Evolutionary conservation across 2,113 vertebrate species (phyloP).

Genomic region (Bos taurus): DNA sequence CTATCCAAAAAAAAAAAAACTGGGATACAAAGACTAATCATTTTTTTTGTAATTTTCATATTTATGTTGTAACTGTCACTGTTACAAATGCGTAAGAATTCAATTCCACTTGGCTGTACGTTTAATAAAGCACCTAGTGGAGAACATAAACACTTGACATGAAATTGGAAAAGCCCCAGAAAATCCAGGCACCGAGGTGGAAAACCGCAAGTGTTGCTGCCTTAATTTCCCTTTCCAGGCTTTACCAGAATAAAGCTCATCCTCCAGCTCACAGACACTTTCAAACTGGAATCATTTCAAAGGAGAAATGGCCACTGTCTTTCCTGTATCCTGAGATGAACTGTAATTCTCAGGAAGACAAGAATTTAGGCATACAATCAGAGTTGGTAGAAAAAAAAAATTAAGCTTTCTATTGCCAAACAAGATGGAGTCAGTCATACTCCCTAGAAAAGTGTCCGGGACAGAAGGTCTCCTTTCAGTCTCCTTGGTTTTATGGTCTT

Average conservation of each 20-base stretch:
- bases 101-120: background rate
- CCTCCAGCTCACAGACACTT: background rate
- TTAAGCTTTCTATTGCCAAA: background rate
- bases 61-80: background rate
- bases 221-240: background rate
- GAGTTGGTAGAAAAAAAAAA: background rate
- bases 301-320: background rate
- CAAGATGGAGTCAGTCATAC: conserved; percentile 46
- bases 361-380: background rate
- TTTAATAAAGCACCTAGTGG: background rate
- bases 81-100: background rate
- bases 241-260: background rate
- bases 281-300: background rate
- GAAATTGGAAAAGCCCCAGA: background rate
- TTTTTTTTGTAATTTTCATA: background rate
- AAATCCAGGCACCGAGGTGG: background rate
- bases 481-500: background rate
- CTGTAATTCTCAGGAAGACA: background rate
- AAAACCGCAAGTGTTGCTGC: background rate
- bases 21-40: background rate
- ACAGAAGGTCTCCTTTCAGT: background rate
- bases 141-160: background rate
- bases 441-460: background rate
- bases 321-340: background rate
- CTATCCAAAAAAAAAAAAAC: conserved; percentile 7